Conservation (phyloP, 2,113 vertebrate genomes). For the Isichthys henryi region DNA sequence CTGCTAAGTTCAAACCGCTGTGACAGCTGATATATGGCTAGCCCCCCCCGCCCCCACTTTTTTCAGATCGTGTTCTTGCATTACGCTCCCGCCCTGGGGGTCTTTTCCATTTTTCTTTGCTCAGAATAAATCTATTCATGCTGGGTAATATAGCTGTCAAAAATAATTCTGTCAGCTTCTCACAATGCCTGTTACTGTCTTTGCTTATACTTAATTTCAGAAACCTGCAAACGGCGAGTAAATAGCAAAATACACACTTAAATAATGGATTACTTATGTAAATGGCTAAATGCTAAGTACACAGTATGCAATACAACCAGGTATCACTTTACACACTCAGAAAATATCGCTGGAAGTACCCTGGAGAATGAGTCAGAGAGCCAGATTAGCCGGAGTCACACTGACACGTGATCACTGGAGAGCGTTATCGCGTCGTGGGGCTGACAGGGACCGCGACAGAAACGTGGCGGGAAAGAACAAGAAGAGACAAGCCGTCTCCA, state of each 20-base stretch:
- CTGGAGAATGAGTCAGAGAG: neutral
- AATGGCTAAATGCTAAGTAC: neutral
- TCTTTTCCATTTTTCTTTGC: slow-evolving; percentile 15
- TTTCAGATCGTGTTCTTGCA: slow-evolving; percentile 15
- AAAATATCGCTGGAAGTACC: neutral
- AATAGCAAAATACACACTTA: neutral
- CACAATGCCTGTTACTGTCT: neutral
- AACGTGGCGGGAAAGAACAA: neutral
- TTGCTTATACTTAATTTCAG: neutral
- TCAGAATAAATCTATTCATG: slow-evolving; percentile 17
- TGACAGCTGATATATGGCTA: slow-evolving; percentile 19
- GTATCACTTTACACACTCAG: neutral
- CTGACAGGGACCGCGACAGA: neutral
- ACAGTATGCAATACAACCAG: neutral
- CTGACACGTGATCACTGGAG: neutral
- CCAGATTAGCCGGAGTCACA: neutral
- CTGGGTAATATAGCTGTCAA: slow-evolving; percentile 16
- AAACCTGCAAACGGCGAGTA: neutral
- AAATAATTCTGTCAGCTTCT: slow-evolving; percentile 5
- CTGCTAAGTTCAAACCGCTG: slow-evolving; percentile 6
- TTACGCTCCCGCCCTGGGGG: slow-evolving; percentile 12
- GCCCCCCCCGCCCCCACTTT: neutral
- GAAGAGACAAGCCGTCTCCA: neutral
- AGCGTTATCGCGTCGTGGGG: too few species aligned
- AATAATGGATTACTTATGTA: neutral